phyloP scores from a whole-genome alignment of 2,113 vertebrate genomes.

The Formicarius rufipectus region DNA sequence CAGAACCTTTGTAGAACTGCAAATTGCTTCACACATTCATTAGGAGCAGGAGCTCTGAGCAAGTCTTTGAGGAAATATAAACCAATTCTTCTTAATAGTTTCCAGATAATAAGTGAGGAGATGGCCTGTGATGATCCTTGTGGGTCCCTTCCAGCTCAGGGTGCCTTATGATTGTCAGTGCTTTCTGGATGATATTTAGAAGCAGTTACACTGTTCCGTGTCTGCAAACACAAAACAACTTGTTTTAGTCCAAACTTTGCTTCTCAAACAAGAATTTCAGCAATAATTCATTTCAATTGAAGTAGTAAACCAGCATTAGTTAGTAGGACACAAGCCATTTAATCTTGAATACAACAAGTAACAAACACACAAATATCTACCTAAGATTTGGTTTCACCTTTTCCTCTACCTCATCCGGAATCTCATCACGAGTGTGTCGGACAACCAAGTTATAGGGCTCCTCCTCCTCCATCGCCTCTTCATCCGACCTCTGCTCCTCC shows the following conservation, averaged over 20 bases:
- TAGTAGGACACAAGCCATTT: background rate
- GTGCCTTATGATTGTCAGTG: background rate
- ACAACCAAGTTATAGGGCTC: conserved; percentile 90
- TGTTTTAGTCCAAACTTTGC: background rate
- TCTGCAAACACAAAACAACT: conserved; percentile 43
- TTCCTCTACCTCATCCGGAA: conserved; percentile 79
- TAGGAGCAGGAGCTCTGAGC: background rate
- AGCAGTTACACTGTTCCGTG: background rate
- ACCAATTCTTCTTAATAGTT: background rate
- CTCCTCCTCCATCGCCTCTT: conserved; percentile 86
- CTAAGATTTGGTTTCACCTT: conserved; percentile 76
- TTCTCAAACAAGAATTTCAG: background rate
- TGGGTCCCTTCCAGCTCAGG: background rate
- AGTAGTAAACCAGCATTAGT: background rate
- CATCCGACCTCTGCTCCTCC: conserved; percentile 82
- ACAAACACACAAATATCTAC: conserved; percentile 45
- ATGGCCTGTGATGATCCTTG: background rate
- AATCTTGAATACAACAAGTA: background rate
- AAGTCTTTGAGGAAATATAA: background rate
- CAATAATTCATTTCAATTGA: background rate
- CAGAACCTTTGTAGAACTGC: background rate
- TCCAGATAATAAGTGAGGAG: background rate
- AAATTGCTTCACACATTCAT: background rate
- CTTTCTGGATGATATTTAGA: background rate
- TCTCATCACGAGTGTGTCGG: conserved; percentile 80